These are phyloP conservation scores for Ophraella communa DNA, from an alignment of 2,888 invertebrate species.

Conservation along the genomic window DNA sequence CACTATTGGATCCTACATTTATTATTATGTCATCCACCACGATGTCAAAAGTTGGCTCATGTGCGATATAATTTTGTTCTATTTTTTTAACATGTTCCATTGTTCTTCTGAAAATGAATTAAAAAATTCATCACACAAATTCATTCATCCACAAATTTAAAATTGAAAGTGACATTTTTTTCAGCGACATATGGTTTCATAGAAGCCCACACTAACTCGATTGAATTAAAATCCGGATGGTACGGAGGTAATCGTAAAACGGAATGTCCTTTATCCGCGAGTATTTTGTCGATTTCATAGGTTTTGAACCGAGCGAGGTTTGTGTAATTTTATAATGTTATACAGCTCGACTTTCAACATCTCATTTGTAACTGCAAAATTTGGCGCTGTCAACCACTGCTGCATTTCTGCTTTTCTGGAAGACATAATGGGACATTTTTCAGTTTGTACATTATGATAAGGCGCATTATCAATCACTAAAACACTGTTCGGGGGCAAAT, in stretches of 20 bases:
- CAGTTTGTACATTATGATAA: conserved; percentile 15
- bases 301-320: background rate
- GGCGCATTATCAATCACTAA: conserved; percentile 41
- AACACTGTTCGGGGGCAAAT: conserved; percentile 35
- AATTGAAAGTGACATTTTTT: background rate
- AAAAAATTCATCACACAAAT: background rate
- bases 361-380: conserved; percentile 18
- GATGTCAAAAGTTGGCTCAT: too few species aligned
- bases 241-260: conserved; percentile 1
- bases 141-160: background rate
- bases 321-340: conserved; percentile 21
- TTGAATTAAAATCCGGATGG: background rate
- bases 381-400: conserved; percentile 20
- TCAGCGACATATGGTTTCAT: background rate
- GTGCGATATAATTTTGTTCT: too few species aligned
- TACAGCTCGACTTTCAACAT: conserved; percentile 31
- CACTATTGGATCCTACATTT: too few species aligned
- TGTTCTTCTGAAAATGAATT: too few species aligned
- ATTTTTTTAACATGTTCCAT: too few species aligned
- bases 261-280: too few species aligned
- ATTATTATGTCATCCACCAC: too few species aligned
- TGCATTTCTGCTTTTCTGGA: conserved; percentile 14
- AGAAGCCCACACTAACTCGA: background rate
- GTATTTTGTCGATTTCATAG: background rate
- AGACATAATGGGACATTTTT: conserved; percentile 19